Evolutionary conservation across 2,797 vertebrate genomes (phyloP).

Genomic region (Notolepis coatsorum): DNA sequence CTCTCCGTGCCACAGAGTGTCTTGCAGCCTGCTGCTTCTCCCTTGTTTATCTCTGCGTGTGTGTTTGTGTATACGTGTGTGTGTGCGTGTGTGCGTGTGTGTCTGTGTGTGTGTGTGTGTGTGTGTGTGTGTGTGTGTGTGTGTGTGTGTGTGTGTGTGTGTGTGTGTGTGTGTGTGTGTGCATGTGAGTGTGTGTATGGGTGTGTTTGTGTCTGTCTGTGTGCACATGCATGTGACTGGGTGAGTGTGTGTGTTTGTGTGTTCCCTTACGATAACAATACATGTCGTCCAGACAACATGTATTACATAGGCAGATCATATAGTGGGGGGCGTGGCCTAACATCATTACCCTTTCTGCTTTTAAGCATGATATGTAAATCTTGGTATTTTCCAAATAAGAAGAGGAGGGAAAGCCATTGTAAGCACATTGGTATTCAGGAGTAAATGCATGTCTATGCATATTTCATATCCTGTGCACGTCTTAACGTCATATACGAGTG

Average conservation of each 20-base stretch:
- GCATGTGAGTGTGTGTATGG: slow-evolving; percentile 29
- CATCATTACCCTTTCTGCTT: slow-evolving; percentile 24
- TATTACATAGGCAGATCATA: slow-evolving; percentile 12
- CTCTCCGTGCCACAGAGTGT: slow-evolving; percentile 59
- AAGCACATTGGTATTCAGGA: slow-evolving; percentile 50
- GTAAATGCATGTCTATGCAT: slow-evolving; percentile 36
- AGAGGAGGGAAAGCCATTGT: slow-evolving; percentile 11
- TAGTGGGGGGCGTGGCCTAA: slow-evolving; percentile 26
- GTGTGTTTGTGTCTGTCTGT: slow-evolving; percentile 4
- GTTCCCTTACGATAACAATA: slow-evolving; percentile 48
- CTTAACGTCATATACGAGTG: slow-evolving; percentile 48
- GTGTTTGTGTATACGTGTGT: slow-evolving; percentile 5
- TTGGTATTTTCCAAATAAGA: slow-evolving; percentile 53
- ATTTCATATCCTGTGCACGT: slow-evolving; percentile 49
- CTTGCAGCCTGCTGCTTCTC: slow-evolving; percentile 28
- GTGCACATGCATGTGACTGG: too few species aligned
- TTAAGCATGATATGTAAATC: slow-evolving; percentile 59
- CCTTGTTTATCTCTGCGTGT: slow-evolving; percentile 24
- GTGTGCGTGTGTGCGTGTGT: slow-evolving; percentile 25
- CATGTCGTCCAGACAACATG: slow-evolving; percentile 24
- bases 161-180: slow-evolving; percentile 9
- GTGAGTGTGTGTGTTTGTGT: background rate
- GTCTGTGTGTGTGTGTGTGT: background rate
- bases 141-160: background rate
- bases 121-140: slow-evolving; percentile 20